These are phyloP conservation scores for Monodelphis domestica DNA, from an alignment of 2,797 vertebrate genomes.

Conservation along the genomic window DNA sequence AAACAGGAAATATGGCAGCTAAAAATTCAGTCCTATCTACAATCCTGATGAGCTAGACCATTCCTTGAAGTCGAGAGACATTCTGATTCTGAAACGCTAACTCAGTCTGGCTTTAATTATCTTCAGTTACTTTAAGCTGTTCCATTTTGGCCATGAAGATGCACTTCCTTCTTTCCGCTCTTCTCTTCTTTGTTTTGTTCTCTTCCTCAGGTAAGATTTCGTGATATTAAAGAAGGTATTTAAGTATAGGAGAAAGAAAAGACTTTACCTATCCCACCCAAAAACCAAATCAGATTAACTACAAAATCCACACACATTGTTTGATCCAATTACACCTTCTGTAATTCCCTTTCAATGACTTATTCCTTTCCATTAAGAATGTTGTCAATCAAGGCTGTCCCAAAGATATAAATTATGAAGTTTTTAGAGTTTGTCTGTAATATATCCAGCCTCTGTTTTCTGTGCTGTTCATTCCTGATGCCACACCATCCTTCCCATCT, in stretches of 20 bases:
- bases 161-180: constrained; percentile 22
- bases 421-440: constrained; percentile 27
- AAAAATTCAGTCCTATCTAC: not conserved
- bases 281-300: not conserved
- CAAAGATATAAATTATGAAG: not conserved
- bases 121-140: not conserved
- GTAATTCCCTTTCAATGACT: not conserved
- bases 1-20: not conserved
- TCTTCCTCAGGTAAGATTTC: constrained; percentile 60
- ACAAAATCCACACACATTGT: not conserved
- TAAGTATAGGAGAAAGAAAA: not conserved
- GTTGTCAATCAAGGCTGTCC: not conserved
- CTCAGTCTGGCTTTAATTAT: not conserved
- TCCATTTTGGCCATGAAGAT: constrained; percentile 57
- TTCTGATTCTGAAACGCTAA: constrained; percentile 21
- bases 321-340: not conserved
- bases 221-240: not conserved
- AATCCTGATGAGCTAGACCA: constrained; percentile 8
- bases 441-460: not conserved
- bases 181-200: constrained; percentile 31
- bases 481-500: not conserved
- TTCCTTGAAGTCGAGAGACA: not conserved
- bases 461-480: not conserved
- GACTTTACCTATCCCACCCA: not conserved
- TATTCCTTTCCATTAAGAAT: not conserved